Conservation (phyloP, 2,797 vertebrate species). For the Intellagama lesueurii region DNA sequence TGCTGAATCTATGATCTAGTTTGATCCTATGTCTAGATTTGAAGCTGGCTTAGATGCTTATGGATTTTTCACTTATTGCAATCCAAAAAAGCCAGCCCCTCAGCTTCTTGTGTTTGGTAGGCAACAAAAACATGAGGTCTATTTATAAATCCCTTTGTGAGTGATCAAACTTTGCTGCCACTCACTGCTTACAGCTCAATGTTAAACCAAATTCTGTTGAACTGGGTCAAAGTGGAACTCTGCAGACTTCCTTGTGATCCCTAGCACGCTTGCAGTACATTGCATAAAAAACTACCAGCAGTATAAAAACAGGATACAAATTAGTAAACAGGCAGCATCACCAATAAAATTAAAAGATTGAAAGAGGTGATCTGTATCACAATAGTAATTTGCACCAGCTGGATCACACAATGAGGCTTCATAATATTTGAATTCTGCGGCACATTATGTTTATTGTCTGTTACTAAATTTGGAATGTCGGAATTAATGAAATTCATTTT, state of each 20-base stretch:
- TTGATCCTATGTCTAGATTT: too few species aligned
- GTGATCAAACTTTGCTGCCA: not conserved
- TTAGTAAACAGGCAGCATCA: not conserved
- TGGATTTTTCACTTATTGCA: not conserved
- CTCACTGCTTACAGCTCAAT: not conserved
- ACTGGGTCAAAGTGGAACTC: too few species aligned
- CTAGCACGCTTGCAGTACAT: not conserved
- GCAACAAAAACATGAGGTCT: not conserved
- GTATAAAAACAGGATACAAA: conserved; percentile 1
- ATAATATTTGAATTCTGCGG: conserved; percentile 13
- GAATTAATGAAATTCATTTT: conserved; percentile 22
- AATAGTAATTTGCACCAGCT: not conserved
- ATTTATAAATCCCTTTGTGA: not conserved
- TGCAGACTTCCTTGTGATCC: not conserved
- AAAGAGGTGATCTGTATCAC: not conserved
- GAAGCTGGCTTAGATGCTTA: too few species aligned
- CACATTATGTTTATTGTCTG: not conserved
- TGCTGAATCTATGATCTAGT: too few species aligned
- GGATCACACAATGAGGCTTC: not conserved
- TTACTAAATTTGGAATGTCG: not conserved
- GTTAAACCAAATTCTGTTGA: too few species aligned
- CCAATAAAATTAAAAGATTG: not conserved
- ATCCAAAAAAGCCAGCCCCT: not conserved
- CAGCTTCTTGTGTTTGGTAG: not conserved
- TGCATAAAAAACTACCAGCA: not conserved